Base-by-base conservation (phyloP, 2,888 invertebrate genomes). In the Drosophila eohydei region DNA sequence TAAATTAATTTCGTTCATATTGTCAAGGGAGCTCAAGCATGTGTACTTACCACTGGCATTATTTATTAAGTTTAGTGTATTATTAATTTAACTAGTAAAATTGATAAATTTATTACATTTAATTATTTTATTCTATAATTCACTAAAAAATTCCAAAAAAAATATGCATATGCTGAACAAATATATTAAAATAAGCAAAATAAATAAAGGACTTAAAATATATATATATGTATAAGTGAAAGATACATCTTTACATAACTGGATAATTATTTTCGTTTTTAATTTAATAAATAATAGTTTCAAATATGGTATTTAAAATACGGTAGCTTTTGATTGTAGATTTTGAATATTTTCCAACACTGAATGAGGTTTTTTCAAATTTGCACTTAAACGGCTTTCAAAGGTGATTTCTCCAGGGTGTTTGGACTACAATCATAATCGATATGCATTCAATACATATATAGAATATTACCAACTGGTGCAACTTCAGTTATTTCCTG, bases 351-450 rank as follows among this genome's bases (percentile, higher is more conserved):
- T 51, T 34, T 34, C 2, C 51, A 51, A 34, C 51, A 51, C 52
- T 38, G n/a, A n/a, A 1, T 5, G 4, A n/a, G 5, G 2, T 30
- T n/a, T 46, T 14, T 52, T 59, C 9, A n/a, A 41, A 16, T 41
- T 21, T 46, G 11, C 32, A 36, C 11, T 70, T 32, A 28, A n/a
- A 56, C 32, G 55, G 30, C 9, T 57, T 51, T 21, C 44, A 64
- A 28, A 14, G 12, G 0, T 43, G 52, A 67, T 67, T 59, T 56
- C 70, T 61, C 51, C 8, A 7, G 69, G 50, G 69, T 11, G 4
- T 12, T 21, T 4, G 21, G n/a, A 50, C 48, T 36, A 7, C 21
- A 36, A 26, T 21, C 50, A 4, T 36, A 43, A 36, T 21, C 30
- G 14, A 51, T 51, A n/a, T 41, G 36, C 40, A 40, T 9, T 46